phyloP scores from a whole-genome alignment of 2,888 invertebrate species.

The Yponomeuta malinellus region DNA sequence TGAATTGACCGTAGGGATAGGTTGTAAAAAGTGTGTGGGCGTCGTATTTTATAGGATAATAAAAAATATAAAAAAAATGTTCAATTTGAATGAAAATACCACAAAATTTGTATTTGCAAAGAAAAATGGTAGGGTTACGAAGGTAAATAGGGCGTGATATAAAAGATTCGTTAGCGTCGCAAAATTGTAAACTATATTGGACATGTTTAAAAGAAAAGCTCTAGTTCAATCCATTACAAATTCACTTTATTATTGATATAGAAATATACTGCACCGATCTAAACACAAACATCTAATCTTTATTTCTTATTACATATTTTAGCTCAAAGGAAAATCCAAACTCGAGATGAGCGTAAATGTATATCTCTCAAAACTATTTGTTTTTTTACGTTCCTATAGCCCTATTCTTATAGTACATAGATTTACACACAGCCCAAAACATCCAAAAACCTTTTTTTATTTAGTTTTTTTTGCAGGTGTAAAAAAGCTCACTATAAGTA shows the following conservation, averaged over 20 bases:
- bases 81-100: background rate
- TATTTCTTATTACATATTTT: conserved; percentile 33
- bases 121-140: conserved; percentile 62
- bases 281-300: conserved; percentile 67
- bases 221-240: conserved; percentile 53
- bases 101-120: conserved; percentile 29
- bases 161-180: conserved; percentile 53
- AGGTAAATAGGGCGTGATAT: conserved; percentile 1
- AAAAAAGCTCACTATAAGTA: conserved; percentile 12
- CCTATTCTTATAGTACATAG: conserved; percentile 31
- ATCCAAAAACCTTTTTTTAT: conserved; percentile 43
- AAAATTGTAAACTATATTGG: conserved; percentile 34
- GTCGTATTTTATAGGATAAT: too few relatives aligned
- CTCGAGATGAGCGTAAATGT: conserved; percentile 54
- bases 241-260: conserved; percentile 70
- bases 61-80: background rate
- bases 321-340: conserved; percentile 52
- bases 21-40: too few relatives aligned
- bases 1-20: too few relatives aligned
- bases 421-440: conserved; percentile 74
- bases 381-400: conserved; percentile 34
- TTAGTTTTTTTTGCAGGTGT: conserved; percentile 37
- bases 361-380: conserved; percentile 70
- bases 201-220: conserved; percentile 40
- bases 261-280: conserved; percentile 63